phyloP scores from a whole-genome alignment of 1,140 invertebrate species.

The Charaxes varanes region DNA sequence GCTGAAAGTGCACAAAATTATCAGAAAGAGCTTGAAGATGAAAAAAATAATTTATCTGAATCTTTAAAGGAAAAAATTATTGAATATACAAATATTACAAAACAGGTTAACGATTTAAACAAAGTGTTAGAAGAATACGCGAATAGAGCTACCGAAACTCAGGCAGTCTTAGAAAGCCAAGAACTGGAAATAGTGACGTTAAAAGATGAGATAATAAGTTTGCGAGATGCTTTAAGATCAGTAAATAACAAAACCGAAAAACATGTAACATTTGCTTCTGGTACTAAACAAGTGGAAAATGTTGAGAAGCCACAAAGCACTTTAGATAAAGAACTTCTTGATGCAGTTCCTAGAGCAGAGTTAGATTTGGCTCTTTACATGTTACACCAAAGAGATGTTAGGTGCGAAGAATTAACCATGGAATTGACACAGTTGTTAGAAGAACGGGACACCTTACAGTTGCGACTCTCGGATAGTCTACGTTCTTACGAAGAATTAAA shows the following conservation, averaged over 20 bases:
- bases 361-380: slow-evolving; percentile 89
- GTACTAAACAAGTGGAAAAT: slow-evolving; percentile 37
- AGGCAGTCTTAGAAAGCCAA: slow-evolving; percentile 77
- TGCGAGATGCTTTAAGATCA: slow-evolving; percentile 65
- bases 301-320: slow-evolving; percentile 18
- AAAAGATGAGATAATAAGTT: slow-evolving; percentile 73
- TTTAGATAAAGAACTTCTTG: slow-evolving; percentile 44
- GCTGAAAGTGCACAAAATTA: slow-evolving; percentile 40
- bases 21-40: slow-evolving; percentile 39
- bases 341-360: slow-evolving; percentile 77
- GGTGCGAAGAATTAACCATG: slow-evolving; percentile 91
- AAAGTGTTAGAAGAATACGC: slow-evolving; percentile 73
- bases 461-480: slow-evolving; percentile 86
- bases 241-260: slow-evolving; percentile 76
- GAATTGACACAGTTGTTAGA: slow-evolving; percentile 89
- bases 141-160: slow-evolving; percentile 64
- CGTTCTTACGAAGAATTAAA: slow-evolving; percentile 80
- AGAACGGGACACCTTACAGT: slow-evolving; percentile 88
- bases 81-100: slow-evolving; percentile 67
- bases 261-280: slow-evolving; percentile 59
- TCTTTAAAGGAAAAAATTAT: slow-evolving; percentile 62
- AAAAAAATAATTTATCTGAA: slow-evolving; percentile 47
- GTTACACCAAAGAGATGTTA: slow-evolving; percentile 89
- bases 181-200: slow-evolving; percentile 80
- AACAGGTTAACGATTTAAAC: slow-evolving; percentile 73